A percentile compares a stretch with the other conserved stretches of the same genome.
Conservation (phyloP, 2,888 invertebrate genomes). For the Shargacucullia verbasci region DNA sequence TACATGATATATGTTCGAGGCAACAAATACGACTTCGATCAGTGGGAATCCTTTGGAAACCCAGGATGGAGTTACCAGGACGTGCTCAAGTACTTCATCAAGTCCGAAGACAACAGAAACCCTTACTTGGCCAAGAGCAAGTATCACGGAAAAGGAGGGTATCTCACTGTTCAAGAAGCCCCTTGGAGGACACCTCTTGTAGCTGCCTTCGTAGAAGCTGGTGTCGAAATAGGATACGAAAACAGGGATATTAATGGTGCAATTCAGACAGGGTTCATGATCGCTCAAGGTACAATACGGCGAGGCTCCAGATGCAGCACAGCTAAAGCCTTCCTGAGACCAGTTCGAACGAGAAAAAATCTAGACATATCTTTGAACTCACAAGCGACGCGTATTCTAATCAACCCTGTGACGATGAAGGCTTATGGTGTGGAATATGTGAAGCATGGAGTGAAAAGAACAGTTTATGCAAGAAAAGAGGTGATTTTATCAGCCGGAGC, state of each 20-base stretch:
- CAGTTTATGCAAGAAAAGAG: constrained; percentile 93
- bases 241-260: constrained; percentile 95
- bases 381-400: constrained; percentile 93
- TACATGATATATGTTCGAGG: constrained; percentile 97
- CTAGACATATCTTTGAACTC: constrained; percentile 94
- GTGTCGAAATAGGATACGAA: constrained; percentile 94
- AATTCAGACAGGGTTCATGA: constrained; percentile 94
- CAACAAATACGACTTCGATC: constrained; percentile 94
- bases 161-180: constrained; percentile 94
- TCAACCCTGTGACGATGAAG: constrained; percentile 92
- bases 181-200: constrained; percentile 95
- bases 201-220: constrained; percentile 95
- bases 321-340: constrained; percentile 95
- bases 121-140: constrained; percentile 92
- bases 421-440: constrained; percentile 95
- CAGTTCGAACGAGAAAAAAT: constrained; percentile 93
- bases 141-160: constrained; percentile 93
- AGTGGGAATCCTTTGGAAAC: constrained; percentile 96
- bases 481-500: constrained; percentile 97
- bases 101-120: constrained; percentile 96
- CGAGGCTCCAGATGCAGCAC: constrained; percentile 95
- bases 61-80: constrained; percentile 96
- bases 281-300: constrained; percentile 94
- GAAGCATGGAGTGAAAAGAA: constrained; percentile 91
- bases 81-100: constrained; percentile 96